Conservation (phyloP, 2,113 vertebrate species). For the Pogona vitticeps region DNA sequence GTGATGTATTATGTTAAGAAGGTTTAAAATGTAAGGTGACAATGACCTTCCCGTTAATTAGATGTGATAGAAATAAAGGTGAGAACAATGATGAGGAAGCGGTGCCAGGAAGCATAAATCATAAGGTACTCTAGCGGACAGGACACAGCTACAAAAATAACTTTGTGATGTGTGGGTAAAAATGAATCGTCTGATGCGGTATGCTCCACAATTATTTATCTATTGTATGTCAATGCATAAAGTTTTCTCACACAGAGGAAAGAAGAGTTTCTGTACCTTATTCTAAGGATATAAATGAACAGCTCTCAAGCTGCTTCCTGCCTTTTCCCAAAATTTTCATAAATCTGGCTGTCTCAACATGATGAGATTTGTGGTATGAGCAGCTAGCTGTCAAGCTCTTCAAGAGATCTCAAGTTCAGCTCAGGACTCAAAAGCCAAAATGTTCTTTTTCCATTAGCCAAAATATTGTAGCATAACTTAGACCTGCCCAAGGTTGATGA, state of each 20-base stretch:
- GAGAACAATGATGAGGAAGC: slow-evolving; percentile 92
- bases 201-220: slow-evolving; percentile 39
- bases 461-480: too few relatives aligned
- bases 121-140: slow-evolving; percentile 76
- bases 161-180: slow-evolving; percentile 91
- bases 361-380: too few relatives aligned
- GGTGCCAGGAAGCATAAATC: slow-evolving; percentile 92
- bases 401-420: too few relatives aligned
- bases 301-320: too few relatives aligned
- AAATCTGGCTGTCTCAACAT: too few relatives aligned
- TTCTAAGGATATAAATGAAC: too few relatives aligned
- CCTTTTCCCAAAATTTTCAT: too few relatives aligned
- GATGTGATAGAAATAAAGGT: slow-evolving; percentile 98
- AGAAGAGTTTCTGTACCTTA: neutral
- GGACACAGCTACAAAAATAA: slow-evolving; percentile 88
- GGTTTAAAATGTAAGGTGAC: slow-evolving; percentile 91
- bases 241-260: neutral
- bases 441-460: too few relatives aligned
- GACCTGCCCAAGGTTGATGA: too few relatives aligned
- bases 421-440: too few relatives aligned
- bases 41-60: slow-evolving; percentile 99
- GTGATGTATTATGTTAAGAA: slow-evolving; percentile 99
- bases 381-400: too few relatives aligned
- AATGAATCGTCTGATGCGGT: slow-evolving; percentile 69
- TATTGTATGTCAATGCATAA: slow-evolving; percentile 2